Evolutionary conservation across 2,888 invertebrate genomes (phyloP).

Genomic region (Lamellibrachia satsuma): DNA sequence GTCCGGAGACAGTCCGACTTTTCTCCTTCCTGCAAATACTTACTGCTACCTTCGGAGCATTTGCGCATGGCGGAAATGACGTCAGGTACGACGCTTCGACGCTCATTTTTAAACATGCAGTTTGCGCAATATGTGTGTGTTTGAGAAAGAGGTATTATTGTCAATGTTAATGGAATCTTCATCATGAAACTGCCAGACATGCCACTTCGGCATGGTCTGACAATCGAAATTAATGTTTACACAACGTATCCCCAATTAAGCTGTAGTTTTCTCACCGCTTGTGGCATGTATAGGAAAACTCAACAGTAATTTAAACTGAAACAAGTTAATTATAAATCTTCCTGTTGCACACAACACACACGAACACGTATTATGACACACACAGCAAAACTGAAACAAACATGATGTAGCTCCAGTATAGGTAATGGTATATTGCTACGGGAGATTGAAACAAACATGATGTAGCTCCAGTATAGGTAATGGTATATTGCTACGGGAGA

Average conservation of each 20-base stretch:
- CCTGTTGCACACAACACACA: no score
- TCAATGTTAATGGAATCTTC: neutral
- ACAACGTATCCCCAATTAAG: neutral
- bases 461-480: no score
- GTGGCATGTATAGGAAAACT: neutral
- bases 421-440: neutral
- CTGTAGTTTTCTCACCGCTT: neutral
- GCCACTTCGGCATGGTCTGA: neutral
- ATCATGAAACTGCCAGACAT: neutral
- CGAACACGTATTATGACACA: no score
- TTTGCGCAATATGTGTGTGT: neutral
- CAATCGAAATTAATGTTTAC: neutral
- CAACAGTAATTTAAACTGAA: neutral
- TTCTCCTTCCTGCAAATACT: conserved; percentile 96
- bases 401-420: no score
- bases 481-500: neutral
- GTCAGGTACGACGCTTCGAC: conserved; percentile 75
- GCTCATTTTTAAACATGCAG: neutral
- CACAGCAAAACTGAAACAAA: no score
- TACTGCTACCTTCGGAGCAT: conserved; percentile 97
- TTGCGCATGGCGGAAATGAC: conserved; percentile 99
- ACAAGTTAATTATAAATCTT: no score
- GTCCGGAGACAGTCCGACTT: conserved; percentile 68
- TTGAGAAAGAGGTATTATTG: neutral
- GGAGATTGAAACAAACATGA: no score